These are phyloP conservation scores for Adelosebastes latens DNA, from an alignment of 2,797 vertebrate species.

Conservation along the genomic window DNA sequence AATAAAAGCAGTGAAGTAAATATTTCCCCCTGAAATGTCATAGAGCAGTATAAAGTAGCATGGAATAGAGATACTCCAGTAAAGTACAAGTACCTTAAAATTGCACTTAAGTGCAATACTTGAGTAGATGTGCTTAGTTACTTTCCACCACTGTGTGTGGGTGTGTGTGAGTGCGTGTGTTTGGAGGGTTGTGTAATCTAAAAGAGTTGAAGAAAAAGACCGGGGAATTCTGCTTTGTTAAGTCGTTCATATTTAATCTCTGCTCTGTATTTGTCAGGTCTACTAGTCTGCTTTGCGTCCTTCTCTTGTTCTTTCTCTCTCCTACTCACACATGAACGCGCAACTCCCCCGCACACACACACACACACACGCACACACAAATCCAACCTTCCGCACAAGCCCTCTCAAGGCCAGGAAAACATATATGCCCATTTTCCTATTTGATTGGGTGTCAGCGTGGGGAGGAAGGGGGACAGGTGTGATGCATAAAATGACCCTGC, in stretches of 20 bases:
- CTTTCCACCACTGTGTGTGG: not conserved
- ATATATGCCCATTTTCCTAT: constrained; percentile 84
- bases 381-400: constrained; percentile 40
- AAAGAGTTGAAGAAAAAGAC: not conserved
- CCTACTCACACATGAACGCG: constrained; percentile 15
- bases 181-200: not conserved
- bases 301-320: constrained; percentile 3
- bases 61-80: not conserved
- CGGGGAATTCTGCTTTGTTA: not conserved
- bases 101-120: not conserved
- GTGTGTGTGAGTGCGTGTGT: too few relatives aligned
- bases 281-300: not conserved
- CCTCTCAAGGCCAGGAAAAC: constrained; percentile 84
- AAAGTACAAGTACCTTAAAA: not conserved
- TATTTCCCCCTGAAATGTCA: too few relatives aligned
- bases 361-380: constrained; percentile 39
- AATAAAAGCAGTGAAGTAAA: not conserved
- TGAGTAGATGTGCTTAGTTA: not conserved
- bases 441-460: constrained; percentile 77
- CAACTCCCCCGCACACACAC: constrained; percentile 6
- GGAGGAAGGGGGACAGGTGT: constrained; percentile 81
- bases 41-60: not conserved
- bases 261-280: not conserved
- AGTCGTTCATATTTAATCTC: constrained; percentile 2
- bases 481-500: constrained; percentile 81